Percentiles rank a stretch among this genome's conserved stretches.
Conservation (phyloP, 2,888 invertebrate genomes). For the Agrochola litura region DNA sequence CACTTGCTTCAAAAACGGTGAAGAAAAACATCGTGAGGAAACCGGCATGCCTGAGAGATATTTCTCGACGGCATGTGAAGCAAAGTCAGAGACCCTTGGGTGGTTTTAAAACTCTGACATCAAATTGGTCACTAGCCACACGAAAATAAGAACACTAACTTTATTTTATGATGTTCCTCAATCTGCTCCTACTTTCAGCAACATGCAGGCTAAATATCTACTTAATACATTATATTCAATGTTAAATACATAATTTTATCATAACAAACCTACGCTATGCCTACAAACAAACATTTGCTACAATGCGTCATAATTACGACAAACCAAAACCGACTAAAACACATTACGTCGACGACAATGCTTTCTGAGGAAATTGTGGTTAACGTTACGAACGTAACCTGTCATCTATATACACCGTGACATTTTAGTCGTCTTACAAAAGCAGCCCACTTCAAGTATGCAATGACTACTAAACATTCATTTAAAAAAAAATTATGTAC, state of each 20-base stretch:
- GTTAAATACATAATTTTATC: not conserved
- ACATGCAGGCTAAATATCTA: not conserved
- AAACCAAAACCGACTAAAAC: slow-evolving; percentile 32
- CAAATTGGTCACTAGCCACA: too few species aligned
- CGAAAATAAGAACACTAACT: too few species aligned
- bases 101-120: too few species aligned
- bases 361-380: slow-evolving; percentile 29
- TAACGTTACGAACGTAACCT: not conserved
- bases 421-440: too few species aligned
- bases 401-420: slow-evolving; percentile 36
- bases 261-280: not conserved
- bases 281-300: slow-evolving; percentile 3
- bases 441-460: too few species aligned
- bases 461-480: too few species aligned
- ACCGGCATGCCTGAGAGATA: too few species aligned
- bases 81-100: too few species aligned
- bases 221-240: not conserved
- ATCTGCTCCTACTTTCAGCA: not conserved
- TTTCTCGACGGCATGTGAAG: too few species aligned
- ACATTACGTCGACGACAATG: slow-evolving; percentile 26
- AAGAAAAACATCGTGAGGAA: too few species aligned
- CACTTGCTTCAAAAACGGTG: too few species aligned
- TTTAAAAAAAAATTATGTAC: too few species aligned
- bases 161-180: not conserved
- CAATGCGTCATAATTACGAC: slow-evolving; percentile 24